A percentile compares a stretch with the other conserved stretches of the same genome.
phyloP scores from a whole-genome alignment of 2,888 invertebrate species.

The Drymonia ruficornis region DNA sequence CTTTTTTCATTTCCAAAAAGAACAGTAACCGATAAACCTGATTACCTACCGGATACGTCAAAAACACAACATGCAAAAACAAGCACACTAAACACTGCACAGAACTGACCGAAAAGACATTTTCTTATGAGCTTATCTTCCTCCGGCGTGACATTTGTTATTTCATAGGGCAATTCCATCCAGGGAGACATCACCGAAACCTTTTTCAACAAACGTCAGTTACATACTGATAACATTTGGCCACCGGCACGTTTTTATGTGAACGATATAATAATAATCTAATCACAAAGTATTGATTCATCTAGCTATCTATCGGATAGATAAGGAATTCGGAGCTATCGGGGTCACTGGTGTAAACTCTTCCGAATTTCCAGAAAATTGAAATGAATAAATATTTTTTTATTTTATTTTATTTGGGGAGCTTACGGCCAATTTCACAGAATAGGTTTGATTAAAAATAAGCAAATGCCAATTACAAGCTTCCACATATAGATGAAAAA shows the following conservation, averaged over 20 bases:
- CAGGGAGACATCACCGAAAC: slow-evolving; percentile 57
- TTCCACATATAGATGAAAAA: no score
- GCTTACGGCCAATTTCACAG: no score
- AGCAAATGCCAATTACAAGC: no score
- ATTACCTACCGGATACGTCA: neutral
- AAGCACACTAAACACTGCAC: slow-evolving; percentile 37
- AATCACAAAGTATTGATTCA: slow-evolving; percentile 55
- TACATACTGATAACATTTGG: slow-evolving; percentile 36
- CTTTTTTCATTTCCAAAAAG: no score
- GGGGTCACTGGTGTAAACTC: neutral
- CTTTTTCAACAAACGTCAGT: slow-evolving; percentile 17
- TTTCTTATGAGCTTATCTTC: slow-evolving; percentile 72
- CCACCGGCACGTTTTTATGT: slow-evolving; percentile 49
- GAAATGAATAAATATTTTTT: no score
- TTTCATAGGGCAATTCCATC: slow-evolving; percentile 66
- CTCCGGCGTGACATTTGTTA: slow-evolving; percentile 60
- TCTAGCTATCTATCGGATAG: slow-evolving; percentile 41
- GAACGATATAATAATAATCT: slow-evolving; percentile 47
- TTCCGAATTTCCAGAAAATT: neutral
- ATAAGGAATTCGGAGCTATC: slow-evolving; percentile 16
- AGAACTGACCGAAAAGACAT: slow-evolving; percentile 64
- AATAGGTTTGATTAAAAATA: no score
- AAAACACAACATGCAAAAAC: neutral
- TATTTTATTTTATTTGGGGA: no score
- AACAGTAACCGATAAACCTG: no score